Evolutionary conservation across 2,797 vertebrate genomes (phyloP).

Genomic region (Nyctalus aviator): DNA sequence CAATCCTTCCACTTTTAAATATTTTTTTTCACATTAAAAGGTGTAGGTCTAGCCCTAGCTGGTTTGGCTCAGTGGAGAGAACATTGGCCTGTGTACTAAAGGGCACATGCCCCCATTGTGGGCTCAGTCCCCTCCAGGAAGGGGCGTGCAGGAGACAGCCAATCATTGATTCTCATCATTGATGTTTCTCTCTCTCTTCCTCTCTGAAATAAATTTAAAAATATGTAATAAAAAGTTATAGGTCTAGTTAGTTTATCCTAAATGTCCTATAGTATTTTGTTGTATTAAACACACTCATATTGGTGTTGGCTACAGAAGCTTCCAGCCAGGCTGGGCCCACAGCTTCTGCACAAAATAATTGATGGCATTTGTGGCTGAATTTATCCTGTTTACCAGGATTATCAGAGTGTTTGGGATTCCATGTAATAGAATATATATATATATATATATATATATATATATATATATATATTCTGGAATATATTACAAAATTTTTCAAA

Average conservation of each 20-base stretch:
- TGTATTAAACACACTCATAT: background rate
- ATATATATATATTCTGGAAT: conserved; percentile 86
- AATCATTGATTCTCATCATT: no score
- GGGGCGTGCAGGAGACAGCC: no score
- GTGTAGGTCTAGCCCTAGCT: background rate
- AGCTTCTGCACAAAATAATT: conserved; percentile 94
- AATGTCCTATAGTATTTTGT: background rate
- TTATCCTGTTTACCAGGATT: conserved; percentile 89
- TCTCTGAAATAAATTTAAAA: no score
- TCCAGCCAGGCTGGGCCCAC: background rate
- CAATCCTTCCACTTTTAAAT: background rate
- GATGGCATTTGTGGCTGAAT: conserved; percentile 93
- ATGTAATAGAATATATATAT: conserved; percentile 88
- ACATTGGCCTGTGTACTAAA: no score
- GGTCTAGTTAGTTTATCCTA: background rate
- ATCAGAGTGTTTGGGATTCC: conserved; percentile 90
- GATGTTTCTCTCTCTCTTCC: no score
- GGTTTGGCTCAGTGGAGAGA: no score
- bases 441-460: conserved; percentile 87
- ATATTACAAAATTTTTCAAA: conserved; percentile 87
- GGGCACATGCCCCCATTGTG: no score
- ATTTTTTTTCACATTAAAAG: background rate
- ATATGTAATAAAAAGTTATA: background rate
- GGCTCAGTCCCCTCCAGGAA: no score
- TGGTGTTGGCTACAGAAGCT: background rate